Evolutionary conservation across 2,113 vertebrate species (phyloP), one percentile per base, ranked within the genome.

Genomic region (Microtus pennsylvanicus): DNA sequence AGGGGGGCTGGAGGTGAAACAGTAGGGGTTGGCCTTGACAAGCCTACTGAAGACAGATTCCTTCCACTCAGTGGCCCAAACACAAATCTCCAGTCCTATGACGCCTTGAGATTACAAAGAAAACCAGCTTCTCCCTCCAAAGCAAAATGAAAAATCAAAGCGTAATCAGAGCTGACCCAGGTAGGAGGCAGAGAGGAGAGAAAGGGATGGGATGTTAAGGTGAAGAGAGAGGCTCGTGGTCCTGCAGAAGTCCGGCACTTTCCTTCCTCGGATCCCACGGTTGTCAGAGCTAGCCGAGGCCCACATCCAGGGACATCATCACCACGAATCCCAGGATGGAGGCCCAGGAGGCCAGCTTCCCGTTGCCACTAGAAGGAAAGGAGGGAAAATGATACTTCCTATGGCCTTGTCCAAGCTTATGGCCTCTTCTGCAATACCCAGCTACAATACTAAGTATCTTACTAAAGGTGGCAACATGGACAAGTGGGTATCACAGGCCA

Each of bases 231-330:
- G 19, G 17, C 0, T 80, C 21, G 58, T 88, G 61, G 97, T 97
- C 97, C 95, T 70, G 3, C 0, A 9, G 94, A 87, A 74, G 93
- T 85, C 69, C 87, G 7, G 85, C 33, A 97, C 92, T 1, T 58
- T 78, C 94, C 69, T 22, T 89, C 97, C 72, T 33, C 85, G 82
- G 92, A 87, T 70, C 17, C 0, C 3, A 0, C 0, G 47, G 61
- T 47, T 0, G 0, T 0, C 0, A 16, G 87, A 7, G 6, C 99
- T 99, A 99, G 65, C 99, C 99, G 35, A 99, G 99, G 35, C 99
- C 99, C 1, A 99, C 99, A 0, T 99, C 99, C 93, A 99, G 97
- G 35, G 99, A 99, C 99, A 99, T 99, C 99, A 99, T 99, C 98
- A 99, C 99, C 83, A 99, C 98, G 1, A 99, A 99, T 9, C 99